Evolutionary conservation across 2,888 invertebrate genomes (phyloP).

Genomic region (Lycaena phlaeas): DNA sequence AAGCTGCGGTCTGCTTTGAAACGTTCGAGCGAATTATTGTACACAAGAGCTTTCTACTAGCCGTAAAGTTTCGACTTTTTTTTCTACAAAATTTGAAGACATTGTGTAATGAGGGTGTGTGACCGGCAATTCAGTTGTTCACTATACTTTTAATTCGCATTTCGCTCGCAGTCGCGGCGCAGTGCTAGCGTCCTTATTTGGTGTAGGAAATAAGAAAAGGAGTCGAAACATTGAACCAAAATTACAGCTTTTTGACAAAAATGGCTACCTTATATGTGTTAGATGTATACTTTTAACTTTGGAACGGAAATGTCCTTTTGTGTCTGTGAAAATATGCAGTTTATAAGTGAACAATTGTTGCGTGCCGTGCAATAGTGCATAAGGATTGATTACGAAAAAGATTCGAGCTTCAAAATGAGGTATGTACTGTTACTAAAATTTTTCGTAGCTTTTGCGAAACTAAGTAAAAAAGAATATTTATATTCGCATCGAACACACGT

Average conservation of each 20-base stretch:
- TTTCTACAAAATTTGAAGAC: slow-evolving; percentile 16
- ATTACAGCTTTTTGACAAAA: slow-evolving; percentile 54
- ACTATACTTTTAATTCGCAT: too few species aligned
- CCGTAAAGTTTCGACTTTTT: slow-evolving; percentile 15
- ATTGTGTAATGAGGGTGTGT: slow-evolving; percentile 18
- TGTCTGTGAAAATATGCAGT: slow-evolving; percentile 62
- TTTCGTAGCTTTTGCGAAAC: slow-evolving; percentile 58
- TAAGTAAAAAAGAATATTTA: slow-evolving; percentile 59
- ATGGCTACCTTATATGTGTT: slow-evolving; percentile 58
- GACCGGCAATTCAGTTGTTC: slow-evolving; percentile 22
- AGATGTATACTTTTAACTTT: slow-evolving; percentile 46
- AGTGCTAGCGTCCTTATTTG: slow-evolving; percentile 53
- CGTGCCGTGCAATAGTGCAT: slow-evolving; percentile 65
- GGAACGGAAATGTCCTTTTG: slow-evolving; percentile 50
- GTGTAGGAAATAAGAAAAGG: slow-evolving; percentile 54
- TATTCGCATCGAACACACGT: too few species aligned
- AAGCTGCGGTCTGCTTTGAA: slow-evolving; percentile 17
- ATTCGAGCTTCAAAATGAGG: slow-evolving; percentile 65
- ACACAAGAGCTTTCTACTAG: slow-evolving; percentile 20
- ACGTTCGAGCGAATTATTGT: slow-evolving; percentile 18
- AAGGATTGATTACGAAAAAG: slow-evolving; percentile 65
- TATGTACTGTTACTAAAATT: slow-evolving; percentile 56
- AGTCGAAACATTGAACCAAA: slow-evolving; percentile 49
- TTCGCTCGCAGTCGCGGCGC: slow-evolving; percentile 32
- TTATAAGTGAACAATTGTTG: slow-evolving; percentile 67